These are phyloP conservation scores for Microplitis deprimator DNA, from an alignment of 2,888 invertebrate genomes.

Conservation along the genomic window DNA sequence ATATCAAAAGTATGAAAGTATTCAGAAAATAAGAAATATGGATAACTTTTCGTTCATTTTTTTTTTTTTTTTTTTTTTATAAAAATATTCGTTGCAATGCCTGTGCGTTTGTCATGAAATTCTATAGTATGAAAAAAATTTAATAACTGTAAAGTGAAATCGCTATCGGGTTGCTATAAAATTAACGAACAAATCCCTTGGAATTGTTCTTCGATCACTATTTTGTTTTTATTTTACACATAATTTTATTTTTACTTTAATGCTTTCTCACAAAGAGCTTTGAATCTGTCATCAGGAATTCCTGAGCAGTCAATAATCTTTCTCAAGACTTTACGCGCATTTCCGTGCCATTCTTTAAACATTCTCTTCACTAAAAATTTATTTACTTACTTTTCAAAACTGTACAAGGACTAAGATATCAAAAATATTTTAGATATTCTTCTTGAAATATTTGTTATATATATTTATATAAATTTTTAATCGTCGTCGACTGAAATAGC, in stretches of 20 bases:
- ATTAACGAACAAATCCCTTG: not conserved
- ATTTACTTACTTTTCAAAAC: not conserved
- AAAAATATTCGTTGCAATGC: not conserved
- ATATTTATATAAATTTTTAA: no score
- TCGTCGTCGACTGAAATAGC: not conserved
- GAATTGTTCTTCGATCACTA: not conserved
- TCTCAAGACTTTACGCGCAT: constrained; percentile 20
- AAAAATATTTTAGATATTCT: not conserved
- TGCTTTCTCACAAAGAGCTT: constrained; percentile 5
- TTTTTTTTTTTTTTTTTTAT: no score
- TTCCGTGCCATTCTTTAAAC: not conserved
- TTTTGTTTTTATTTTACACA: not conserved
- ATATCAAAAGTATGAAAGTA: not conserved
- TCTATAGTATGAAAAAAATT: no score
- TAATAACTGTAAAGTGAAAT: no score
- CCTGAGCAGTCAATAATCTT: constrained; percentile 2
- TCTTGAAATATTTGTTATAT: not conserved
- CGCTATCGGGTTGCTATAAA: not conserved
- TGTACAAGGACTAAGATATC: not conserved
- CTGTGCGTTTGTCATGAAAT: no score
- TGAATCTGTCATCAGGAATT: constrained; percentile 28
- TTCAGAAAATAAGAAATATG: not conserved
- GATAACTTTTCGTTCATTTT: not conserved
- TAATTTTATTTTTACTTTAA: not conserved
- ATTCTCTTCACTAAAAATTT: not conserved